Percentiles rank a stretch among this genome's conserved stretches.
Conservation (phyloP, 64 coral and sea anemone genomes). For the Actinia tenebrosa region DNA sequence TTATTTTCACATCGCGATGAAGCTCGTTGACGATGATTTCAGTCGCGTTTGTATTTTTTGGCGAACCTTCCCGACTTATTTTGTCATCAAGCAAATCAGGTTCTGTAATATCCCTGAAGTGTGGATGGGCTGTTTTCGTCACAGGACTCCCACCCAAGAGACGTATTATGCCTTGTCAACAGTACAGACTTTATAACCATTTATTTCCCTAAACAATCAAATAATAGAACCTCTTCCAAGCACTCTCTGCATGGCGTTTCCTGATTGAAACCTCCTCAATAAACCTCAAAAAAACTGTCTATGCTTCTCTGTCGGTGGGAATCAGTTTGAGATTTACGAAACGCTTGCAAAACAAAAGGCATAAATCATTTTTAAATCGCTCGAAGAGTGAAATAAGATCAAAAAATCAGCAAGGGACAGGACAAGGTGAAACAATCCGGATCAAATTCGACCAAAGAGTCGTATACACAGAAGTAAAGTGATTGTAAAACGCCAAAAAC, state of each 20-base stretch:
- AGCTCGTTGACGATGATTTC: neutral
- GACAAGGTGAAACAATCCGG: neutral
- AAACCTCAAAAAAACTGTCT: neutral
- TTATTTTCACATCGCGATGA: too few relatives aligned
- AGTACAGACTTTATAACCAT: neutral
- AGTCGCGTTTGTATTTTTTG: neutral
- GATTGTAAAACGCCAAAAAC: constrained; percentile 9
- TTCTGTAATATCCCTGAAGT: neutral
- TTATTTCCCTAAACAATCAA: neutral
- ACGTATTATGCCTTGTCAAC: neutral
- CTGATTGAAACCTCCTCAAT: neutral
- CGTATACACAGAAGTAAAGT: neutral
- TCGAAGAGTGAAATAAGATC: neutral
- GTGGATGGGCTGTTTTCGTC: neutral
- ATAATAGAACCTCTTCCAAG: too few relatives aligned
- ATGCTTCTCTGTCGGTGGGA: neutral
- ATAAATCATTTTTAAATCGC: neutral
- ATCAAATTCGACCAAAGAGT: neutral
- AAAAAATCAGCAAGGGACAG: constrained; percentile 2
- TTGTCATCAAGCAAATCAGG: neutral
- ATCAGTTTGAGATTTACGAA: constrained; percentile 4
- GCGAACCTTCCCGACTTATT: neutral
- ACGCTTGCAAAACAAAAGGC: neutral
- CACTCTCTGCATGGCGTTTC: neutral
- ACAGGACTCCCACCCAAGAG: neutral